Evolutionary conservation across 2,113 vertebrate species (phyloP).

Genomic region (Siniperca chuatsi): DNA sequence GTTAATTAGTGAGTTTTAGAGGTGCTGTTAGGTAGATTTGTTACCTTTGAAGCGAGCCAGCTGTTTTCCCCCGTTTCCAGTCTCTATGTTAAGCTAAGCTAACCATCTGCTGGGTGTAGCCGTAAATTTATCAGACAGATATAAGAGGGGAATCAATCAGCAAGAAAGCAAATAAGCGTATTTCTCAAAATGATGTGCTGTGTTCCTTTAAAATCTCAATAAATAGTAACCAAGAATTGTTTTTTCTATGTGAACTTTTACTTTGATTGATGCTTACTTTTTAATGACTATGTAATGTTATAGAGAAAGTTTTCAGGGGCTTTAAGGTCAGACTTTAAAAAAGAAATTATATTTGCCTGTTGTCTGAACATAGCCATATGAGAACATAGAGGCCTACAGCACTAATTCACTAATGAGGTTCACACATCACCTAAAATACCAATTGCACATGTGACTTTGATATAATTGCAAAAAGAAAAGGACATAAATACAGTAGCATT

Average conservation of each 20-base stretch:
- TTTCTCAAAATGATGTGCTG: background rate
- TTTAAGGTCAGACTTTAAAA: background rate
- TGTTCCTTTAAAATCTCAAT: background rate
- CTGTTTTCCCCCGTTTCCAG: background rate
- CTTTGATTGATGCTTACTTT: background rate
- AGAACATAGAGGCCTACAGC: slow-evolving; percentile 9
- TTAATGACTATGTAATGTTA: background rate
- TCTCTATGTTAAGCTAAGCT: no score
- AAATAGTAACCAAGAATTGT: background rate
- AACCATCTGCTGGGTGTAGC: background rate
- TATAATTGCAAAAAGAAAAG: background rate
- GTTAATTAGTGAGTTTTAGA: background rate
- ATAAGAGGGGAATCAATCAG: no score
- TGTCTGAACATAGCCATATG: slow-evolving; percentile 10
- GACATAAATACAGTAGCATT: background rate
- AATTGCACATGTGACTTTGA: background rate
- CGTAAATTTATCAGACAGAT: background rate
- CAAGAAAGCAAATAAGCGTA: background rate
- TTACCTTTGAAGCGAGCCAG: background rate
- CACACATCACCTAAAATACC: background rate
- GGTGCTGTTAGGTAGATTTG: background rate
- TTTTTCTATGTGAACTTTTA: background rate
- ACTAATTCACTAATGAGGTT: background rate
- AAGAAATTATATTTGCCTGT: background rate
- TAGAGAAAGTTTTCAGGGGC: background rate